Evolutionary conservation across 2,113 vertebrate genomes (phyloP).

Genomic region (Monarcha castaneiventris): DNA sequence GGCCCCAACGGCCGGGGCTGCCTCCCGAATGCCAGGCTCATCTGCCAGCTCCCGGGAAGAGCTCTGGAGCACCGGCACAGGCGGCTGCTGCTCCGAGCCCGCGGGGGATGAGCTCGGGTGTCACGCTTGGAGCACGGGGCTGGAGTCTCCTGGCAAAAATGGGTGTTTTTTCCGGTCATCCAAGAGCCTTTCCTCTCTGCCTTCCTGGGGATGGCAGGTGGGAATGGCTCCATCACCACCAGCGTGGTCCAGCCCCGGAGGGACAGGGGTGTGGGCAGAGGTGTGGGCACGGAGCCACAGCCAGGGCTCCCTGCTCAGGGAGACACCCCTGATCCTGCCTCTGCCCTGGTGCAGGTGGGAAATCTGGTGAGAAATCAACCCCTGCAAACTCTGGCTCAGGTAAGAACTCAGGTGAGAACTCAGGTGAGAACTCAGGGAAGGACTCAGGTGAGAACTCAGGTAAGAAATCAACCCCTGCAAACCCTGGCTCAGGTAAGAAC

Average conservation of each 20-base stretch:
- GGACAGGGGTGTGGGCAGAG: not conserved
- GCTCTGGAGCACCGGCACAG: accelerated
- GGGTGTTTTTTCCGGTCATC: accelerated
- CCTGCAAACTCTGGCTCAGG: not conserved
- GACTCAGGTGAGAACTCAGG: too few species aligned
- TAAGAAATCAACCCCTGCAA: too few species aligned
- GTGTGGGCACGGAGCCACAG: not conserved
- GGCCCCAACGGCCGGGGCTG: not conserved
- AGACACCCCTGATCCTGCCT: not conserved
- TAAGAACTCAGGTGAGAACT: too few species aligned
- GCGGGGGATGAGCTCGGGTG: accelerated
- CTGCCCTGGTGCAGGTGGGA: not conserved
- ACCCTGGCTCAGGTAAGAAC: not conserved
- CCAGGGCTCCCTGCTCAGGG: not conserved
- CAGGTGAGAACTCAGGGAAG: too few species aligned
- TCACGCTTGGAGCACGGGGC: not conserved
- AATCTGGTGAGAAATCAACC: not conserved
- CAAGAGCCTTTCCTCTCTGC: not conserved
- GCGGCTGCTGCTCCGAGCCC: not conserved
- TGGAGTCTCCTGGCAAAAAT: not conserved
- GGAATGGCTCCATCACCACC: not conserved
- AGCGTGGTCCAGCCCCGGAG: not conserved
- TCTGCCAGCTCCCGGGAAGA: not conserved
- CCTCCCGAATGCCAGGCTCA: not conserved
- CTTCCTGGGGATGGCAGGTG: not conserved